These are phyloP conservation scores for Athripsodes cinereus DNA, from an alignment of 2,888 invertebrate species.

Conservation along the genomic window DNA sequence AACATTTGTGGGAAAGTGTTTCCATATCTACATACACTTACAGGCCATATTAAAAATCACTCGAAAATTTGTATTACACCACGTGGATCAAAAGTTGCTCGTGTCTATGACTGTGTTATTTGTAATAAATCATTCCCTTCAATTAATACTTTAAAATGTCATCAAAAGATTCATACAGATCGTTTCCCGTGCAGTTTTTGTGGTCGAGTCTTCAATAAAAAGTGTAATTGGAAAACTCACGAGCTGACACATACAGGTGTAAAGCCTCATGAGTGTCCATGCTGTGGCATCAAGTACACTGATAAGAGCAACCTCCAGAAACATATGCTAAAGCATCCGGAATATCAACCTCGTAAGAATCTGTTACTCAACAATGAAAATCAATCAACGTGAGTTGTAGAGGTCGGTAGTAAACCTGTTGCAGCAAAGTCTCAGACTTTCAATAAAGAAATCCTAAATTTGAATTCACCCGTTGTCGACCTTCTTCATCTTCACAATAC, in stretches of 20 bases:
- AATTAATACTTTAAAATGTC: neutral
- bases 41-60: neutral
- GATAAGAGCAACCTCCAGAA: neutral
- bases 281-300: neutral
- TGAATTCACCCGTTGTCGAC: too few relatives aligned
- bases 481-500: too few relatives aligned
- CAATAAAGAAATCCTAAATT: too few relatives aligned
- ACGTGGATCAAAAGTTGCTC: neutral
- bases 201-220: neutral
- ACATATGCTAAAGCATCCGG: neutral
- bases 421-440: too few relatives aligned
- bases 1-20: neutral
- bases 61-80: neutral
- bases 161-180: neutral
- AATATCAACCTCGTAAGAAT: too few relatives aligned
- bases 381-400: too few relatives aligned
- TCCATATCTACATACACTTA: neutral
- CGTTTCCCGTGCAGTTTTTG: neutral
- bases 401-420: too few relatives aligned
- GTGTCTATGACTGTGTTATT: neutral
- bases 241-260: neutral
- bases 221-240: neutral
- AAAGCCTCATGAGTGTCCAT: neutral
- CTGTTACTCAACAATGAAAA: too few relatives aligned
- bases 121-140: neutral